A percentile compares a stretch with the other conserved stretches of the same genome.
Evolutionary conservation across 2,888 invertebrate species (phyloP).

Genomic region (Campopleginae sp.): DNA sequence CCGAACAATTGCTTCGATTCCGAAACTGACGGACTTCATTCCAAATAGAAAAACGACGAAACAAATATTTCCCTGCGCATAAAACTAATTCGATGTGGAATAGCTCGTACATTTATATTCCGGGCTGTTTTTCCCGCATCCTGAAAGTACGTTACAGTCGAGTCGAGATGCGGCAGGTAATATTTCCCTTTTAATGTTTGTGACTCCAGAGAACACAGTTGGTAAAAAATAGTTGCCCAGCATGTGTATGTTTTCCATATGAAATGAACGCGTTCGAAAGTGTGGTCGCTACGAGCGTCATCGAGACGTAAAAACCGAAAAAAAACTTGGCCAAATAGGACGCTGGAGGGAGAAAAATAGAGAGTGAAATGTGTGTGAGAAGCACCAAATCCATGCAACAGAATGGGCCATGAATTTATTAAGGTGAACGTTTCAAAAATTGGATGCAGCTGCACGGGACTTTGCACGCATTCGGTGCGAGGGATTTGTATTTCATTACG

Average conservation of each 20-base stretch:
- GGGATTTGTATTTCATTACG: slow-evolving; percentile 10
- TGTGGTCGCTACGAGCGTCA: slow-evolving; percentile 11
- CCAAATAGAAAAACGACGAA: background rate
- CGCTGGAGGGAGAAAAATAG: slow-evolving; percentile 15
- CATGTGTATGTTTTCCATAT: slow-evolving; percentile 23
- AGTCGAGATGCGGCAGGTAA: slow-evolving; percentile 11
- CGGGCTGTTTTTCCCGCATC: background rate
- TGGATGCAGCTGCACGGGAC: background rate
- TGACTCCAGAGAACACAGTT: slow-evolving; percentile 10
- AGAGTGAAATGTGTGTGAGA: background rate
- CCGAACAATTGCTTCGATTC: too few relatives aligned
- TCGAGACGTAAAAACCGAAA: slow-evolving; percentile 7
- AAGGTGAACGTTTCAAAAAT: slow-evolving; percentile 19
- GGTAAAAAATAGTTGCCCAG: slow-evolving; percentile 24
- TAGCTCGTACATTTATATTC: slow-evolving; percentile 1
- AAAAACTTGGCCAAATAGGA: background rate
- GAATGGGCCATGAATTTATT: background rate
- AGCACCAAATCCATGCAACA: slow-evolving; percentile 16
- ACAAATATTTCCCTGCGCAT: background rate
- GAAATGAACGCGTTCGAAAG: slow-evolving; percentile 53
- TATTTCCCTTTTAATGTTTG: slow-evolving; percentile 47
- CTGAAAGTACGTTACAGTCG: slow-evolving; percentile 8
- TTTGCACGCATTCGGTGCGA: background rate
- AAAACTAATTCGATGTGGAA: background rate
- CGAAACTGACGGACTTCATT: background rate